Base-by-base conservation (phyloP, 2,113 vertebrate genomes). In the Geothlypis trichas region DNA sequence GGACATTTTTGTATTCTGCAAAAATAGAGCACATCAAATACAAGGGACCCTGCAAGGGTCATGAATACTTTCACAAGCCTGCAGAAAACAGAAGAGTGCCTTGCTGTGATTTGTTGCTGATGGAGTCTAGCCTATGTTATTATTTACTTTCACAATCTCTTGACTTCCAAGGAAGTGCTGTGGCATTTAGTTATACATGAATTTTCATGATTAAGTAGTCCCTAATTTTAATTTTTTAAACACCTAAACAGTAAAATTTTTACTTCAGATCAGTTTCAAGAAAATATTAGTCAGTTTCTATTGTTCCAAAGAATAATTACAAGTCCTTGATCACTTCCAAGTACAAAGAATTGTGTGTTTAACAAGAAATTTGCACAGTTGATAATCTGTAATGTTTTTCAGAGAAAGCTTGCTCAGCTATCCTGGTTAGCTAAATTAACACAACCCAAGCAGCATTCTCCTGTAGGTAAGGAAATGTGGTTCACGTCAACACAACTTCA, bases 31-130 rank as follows among this genome's bases (percentile, higher is more conserved):
- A 84, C 68, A 75, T 58, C 35, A 65, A 71, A 58, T 44, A 30
- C 10, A 81, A 84, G 23, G 61, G 51, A 78, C 9, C 19, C 77
- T 54, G 49, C 14, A 28, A 28, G 15, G 9, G 37, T 67, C 69
- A 87, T 31, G 71, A 94, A 76, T 89, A 83, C 62, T 89, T 93
- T 71, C 71, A 87, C 55, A 91, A 84, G 84, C 14, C 55, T 74
- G 59, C n/a, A 87, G 69, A 61, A 94, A 86, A 74, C 27, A 71
- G 52, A 23, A 7, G 21, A 94, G 35, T 69, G 20, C 74, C 77
- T 84, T n/a, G n/a, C 49, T 84, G 84, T 54, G 51, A 74, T 87
- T 78, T 65, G 67, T 66, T 89, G 46, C 41, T 19, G 13, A 15
- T 24, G 46, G 73, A 73, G 41, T 80, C 59, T 15, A 78, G n/a